These are phyloP conservation scores for Erithacus rubecula DNA, from an alignment of 2,797 vertebrate species.

Conservation along the genomic window DNA sequence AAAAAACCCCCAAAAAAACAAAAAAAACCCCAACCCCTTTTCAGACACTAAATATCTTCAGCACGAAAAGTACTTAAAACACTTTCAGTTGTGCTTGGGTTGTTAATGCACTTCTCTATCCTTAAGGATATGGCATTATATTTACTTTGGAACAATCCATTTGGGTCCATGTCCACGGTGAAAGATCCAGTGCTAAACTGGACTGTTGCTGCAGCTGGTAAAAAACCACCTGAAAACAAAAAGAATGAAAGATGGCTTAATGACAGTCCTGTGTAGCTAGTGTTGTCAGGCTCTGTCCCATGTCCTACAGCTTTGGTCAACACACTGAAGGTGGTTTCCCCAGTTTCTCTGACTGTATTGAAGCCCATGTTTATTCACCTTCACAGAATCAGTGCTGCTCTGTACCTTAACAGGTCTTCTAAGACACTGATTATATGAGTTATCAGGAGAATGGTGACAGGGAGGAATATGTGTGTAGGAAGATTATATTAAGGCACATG, in stretches of 20 bases:
- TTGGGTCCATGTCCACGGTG: neutral
- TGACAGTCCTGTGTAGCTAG: neutral
- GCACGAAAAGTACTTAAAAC: neutral
- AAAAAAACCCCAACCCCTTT: neutral
- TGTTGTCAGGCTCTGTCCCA: neutral
- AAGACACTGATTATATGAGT: conserved; percentile 27
- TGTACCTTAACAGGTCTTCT: conserved; percentile 6
- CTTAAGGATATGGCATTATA: neutral
- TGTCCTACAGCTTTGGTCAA: neutral
- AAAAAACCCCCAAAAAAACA: too few species aligned
- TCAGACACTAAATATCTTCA: neutral
- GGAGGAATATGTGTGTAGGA: neutral
- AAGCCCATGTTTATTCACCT: neutral
- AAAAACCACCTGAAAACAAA: neutral
- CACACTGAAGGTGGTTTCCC: neutral
- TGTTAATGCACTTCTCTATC: neutral
- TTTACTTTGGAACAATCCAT: neutral
- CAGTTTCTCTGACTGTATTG: neutral
- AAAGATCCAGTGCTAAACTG: neutral
- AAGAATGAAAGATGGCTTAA: neutral
- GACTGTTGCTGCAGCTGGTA: neutral
- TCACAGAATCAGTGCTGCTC: neutral
- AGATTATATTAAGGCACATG: conserved; percentile 33
- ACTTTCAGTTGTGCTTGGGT: neutral
- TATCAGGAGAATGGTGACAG: conserved; percentile 8